phyloP scores from a whole-genome alignment of 2,888 invertebrate species.

The Catotricha subobsoleta region DNA sequence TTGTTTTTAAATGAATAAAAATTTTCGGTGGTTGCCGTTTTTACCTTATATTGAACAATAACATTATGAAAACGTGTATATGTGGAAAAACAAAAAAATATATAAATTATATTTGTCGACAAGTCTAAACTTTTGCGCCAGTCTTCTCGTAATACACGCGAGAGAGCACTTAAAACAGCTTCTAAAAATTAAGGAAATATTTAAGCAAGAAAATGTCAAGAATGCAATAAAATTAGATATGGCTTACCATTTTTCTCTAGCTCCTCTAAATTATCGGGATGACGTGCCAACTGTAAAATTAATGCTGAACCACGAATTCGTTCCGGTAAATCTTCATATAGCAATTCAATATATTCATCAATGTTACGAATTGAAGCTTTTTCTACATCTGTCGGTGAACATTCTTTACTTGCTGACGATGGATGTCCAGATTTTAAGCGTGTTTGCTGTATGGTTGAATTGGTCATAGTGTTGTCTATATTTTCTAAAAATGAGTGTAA shows the following conservation, averaged over 20 bases:
- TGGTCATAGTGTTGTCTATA: too few relatives aligned
- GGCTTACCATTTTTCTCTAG: constrained; percentile 75
- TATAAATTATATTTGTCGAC: constrained; percentile 89
- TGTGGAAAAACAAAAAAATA: constrained; percentile 93
- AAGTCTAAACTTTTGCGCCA: constrained; percentile 93
- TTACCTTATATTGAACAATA: constrained; percentile 82
- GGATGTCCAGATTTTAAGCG: constrained; percentile 6
- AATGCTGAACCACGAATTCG: constrained; percentile 84
- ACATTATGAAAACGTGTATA: constrained; percentile 90
- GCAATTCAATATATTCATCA: constrained; percentile 84
- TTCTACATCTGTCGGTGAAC: constrained; percentile 38
- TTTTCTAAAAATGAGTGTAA: too few relatives aligned
- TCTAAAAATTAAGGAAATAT: constrained; percentile 37
- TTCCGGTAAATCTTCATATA: constrained; percentile 88
- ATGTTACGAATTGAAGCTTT: constrained; percentile 59
- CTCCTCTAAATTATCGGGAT: constrained; percentile 86
- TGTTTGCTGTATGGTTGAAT: constrained; percentile 17
- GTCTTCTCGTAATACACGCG: constrained; percentile 89
- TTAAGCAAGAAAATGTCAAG: constrained; percentile 1
- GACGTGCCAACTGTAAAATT: constrained; percentile 78
- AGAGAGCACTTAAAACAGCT: constrained; percentile 84
- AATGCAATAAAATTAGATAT: constrained; percentile 1
- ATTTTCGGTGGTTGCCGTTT: not conserved
- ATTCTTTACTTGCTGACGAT: not conserved
- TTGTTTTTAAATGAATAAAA: too few relatives aligned